phyloP scores from a whole-genome alignment of 2,797 vertebrate genomes.

The Leptoclinus maculatus region DNA sequence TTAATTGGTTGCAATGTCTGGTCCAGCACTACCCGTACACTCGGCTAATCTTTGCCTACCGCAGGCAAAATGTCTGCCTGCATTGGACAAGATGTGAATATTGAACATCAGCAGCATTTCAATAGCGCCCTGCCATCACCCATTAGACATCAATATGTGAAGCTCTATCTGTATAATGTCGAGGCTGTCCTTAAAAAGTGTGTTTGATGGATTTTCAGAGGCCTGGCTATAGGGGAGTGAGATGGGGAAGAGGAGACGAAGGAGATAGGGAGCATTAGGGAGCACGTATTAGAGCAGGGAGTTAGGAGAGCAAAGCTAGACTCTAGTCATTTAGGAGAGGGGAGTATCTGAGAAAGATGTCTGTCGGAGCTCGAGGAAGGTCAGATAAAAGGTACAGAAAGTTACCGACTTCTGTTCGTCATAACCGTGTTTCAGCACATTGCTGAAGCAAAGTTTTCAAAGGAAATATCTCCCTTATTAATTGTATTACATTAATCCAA shows the following conservation, averaged over 20 bases:
- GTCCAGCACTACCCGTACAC: slow-evolving; percentile 36
- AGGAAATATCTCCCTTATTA: slow-evolving; percentile 10
- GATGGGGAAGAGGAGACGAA: slow-evolving; percentile 1
- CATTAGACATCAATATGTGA: slow-evolving; percentile 65
- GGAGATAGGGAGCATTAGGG: slow-evolving; percentile 32
- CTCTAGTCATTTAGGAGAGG: slow-evolving; percentile 19
- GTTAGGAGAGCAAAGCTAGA: slow-evolving; percentile 22
- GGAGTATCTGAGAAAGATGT: slow-evolving; percentile 18
- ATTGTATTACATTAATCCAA: background rate
- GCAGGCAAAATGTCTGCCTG: slow-evolving; percentile 59
- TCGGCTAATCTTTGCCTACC: slow-evolving; percentile 58
- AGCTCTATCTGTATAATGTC: slow-evolving; percentile 51
- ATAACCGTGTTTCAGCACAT: background rate
- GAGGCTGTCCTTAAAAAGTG: slow-evolving; percentile 61
- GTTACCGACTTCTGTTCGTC: slow-evolving; percentile 4
- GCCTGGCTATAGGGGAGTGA: slow-evolving; percentile 29
- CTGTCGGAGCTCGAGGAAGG: slow-evolving; percentile 3
- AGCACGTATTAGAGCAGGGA: slow-evolving; percentile 29
- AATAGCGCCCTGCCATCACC: slow-evolving; percentile 55
- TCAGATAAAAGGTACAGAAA: slow-evolving; percentile 18
- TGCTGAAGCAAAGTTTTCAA: slow-evolving; percentile 14
- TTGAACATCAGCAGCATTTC: slow-evolving; percentile 68
- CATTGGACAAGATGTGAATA: slow-evolving; percentile 60
- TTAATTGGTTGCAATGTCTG: slow-evolving; percentile 56
- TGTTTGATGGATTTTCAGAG: slow-evolving; percentile 64